A percentile compares a stretch with the other conserved stretches of the same genome.
Evolutionary conservation across 2,888 invertebrate species (phyloP).

Genomic region (Meiosimyza platycephala): DNA sequence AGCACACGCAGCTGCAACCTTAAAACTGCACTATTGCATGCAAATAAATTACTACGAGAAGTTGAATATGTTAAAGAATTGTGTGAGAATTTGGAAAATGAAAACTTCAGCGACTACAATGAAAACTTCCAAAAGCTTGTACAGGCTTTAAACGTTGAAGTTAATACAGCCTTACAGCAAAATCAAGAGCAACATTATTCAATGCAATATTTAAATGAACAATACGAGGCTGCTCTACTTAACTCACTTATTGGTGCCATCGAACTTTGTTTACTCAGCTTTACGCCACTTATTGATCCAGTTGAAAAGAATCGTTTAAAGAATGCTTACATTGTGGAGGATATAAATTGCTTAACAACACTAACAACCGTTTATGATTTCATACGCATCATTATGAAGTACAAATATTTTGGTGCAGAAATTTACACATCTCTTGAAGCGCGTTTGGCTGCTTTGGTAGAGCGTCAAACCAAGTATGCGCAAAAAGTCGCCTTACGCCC

Average conservation of each 20-base stretch:
- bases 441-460: conserved; percentile 46
- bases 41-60: conserved; percentile 56
- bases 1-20: conserved; percentile 45
- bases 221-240: conserved; percentile 50
- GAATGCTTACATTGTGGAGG: conserved; percentile 76
- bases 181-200: conserved; percentile 33
- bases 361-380: conserved; percentile 71
- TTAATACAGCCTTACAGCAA: neutral
- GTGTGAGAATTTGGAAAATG: conserved; percentile 45
- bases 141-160: conserved; percentile 37
- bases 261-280: conserved; percentile 71
- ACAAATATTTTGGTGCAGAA: conserved; percentile 60
- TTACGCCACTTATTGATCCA: conserved; percentile 83
- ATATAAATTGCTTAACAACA: conserved; percentile 73
- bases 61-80: conserved; percentile 52
- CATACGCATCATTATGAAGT: conserved; percentile 62
- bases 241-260: conserved; percentile 68
- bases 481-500: conserved; percentile 64
- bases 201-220: conserved; percentile 39
- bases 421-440: conserved; percentile 52
- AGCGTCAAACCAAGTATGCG: conserved; percentile 55
- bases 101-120: conserved; percentile 51
- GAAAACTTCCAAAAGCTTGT: conserved; percentile 51
- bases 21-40: conserved; percentile 45
- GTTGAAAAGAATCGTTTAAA: conserved; percentile 82